Percentiles rank a stretch among this genome's conserved stretches.
Conservation (phyloP, 2,797 vertebrate genomes). For the Channallabes apus region DNA sequence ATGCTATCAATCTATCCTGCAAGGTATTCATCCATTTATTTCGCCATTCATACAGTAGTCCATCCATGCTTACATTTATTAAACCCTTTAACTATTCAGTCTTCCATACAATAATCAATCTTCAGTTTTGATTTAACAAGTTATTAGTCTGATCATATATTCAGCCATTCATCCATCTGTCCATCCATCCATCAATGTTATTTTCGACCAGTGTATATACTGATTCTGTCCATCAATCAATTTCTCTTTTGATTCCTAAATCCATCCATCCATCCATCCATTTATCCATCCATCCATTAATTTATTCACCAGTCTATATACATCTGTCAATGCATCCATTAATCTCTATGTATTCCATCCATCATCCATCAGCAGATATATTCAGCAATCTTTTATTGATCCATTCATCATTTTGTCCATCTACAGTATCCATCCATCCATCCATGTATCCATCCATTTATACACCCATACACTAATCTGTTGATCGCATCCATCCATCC, state of each 20-base stretch:
- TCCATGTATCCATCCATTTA: too few species aligned
- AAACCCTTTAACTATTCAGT: not conserved
- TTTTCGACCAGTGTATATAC: not conserved
- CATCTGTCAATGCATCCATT: not conserved
- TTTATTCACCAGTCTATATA: not conserved
- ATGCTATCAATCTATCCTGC: not conserved
- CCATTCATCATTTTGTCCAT: not conserved
- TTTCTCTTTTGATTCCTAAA: not conserved
- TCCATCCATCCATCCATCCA: not conserved
- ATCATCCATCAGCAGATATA: not conserved
- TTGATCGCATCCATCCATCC: not conserved
- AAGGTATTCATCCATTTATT: not conserved
- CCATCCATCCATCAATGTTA: not conserved
- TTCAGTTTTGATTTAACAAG: too few species aligned
- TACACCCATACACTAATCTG: too few species aligned
- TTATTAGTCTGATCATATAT: not conserved
- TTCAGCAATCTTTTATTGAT: not conserved
- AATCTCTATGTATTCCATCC: not conserved
- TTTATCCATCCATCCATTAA: not conserved
- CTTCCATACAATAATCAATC: not conserved
- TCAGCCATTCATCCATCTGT: not conserved
- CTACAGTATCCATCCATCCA: not conserved
- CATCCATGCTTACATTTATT: not conserved
- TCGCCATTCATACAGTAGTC: not conserved
- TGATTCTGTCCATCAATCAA: not conserved